Evolutionary conservation across 2,113 vertebrate species (phyloP).

Genomic region (Myotis lucifugus): DNA sequence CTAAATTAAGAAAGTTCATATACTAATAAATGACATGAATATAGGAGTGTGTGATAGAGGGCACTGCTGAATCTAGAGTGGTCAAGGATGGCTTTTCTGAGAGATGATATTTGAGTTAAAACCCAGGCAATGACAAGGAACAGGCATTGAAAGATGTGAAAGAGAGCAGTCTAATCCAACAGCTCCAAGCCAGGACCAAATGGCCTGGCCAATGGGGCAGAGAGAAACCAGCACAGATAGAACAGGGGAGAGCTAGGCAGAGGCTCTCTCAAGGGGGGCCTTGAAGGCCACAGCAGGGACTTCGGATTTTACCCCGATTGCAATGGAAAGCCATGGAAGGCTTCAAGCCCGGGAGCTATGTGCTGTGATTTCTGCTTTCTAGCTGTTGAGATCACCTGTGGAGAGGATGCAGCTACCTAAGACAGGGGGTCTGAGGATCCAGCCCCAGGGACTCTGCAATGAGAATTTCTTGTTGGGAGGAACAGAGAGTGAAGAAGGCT

Average conservation of each 20-base stretch:
- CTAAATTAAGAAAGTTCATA: constrained; percentile 6
- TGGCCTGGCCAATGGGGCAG: neutral
- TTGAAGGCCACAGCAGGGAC: neutral
- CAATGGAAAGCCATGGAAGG: neutral
- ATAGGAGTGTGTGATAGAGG: neutral
- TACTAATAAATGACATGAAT: neutral
- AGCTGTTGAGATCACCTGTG: neutral
- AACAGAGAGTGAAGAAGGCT: neutral
- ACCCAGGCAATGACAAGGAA: neutral
- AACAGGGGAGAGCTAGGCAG: neutral
- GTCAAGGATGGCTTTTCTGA: constrained; percentile 7
- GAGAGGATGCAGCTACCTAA: neutral
- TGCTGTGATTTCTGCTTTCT: neutral
- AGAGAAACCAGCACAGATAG: neutral
- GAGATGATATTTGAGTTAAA: neutral
- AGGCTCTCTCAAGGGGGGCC: neutral
- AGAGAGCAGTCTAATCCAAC: neutral
- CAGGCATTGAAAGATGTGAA: neutral
- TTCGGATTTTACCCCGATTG: neutral
- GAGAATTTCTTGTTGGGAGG: neutral
- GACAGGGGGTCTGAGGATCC: neutral
- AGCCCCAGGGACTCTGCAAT: neutral
- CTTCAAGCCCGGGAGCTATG: neutral
- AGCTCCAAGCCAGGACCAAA: neutral
- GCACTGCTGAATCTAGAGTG: neutral